A percentile compares a stretch with the other conserved stretches of the same genome.
phyloP scores from a whole-genome alignment of 1,140 invertebrate species.

The Bombus affinis region DNA sequence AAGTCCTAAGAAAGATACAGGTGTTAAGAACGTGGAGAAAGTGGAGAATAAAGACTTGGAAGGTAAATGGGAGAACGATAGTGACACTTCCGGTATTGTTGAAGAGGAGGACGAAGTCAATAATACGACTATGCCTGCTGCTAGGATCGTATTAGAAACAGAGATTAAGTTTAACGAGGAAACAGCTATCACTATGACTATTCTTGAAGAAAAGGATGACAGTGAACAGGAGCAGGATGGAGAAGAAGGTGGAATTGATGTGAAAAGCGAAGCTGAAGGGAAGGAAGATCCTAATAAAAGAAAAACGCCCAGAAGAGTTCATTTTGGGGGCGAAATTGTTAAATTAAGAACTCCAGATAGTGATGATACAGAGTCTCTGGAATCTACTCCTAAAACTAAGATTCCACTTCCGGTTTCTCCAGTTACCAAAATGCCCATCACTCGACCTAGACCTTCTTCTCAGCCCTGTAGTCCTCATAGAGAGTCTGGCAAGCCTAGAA shows the following conservation, averaged over 20 bases:
- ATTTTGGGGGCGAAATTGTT: constrained; percentile 91
- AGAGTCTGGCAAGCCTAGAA: constrained; percentile 7
- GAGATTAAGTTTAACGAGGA: constrained; percentile 91
- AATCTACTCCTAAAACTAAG: constrained; percentile 64
- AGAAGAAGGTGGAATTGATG: constrained; percentile 75
- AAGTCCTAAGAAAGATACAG: not conserved
- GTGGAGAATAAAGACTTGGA: constrained; percentile 43
- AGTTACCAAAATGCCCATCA: constrained; percentile 74
- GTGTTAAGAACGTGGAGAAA: constrained; percentile 37
- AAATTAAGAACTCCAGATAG: constrained; percentile 92
- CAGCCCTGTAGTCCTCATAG: constrained; percentile 68
- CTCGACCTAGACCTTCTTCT: constrained; percentile 58
- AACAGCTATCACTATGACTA: constrained; percentile 90
- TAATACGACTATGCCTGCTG: constrained; percentile 58
- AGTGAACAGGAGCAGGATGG: constrained; percentile 67
- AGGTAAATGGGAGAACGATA: constrained; percentile 66
- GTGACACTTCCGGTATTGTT: constrained; percentile 64
- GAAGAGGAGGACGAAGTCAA: constrained; percentile 63
- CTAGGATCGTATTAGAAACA: constrained; percentile 89
- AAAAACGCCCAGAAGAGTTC: constrained; percentile 83
- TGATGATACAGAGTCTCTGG: constrained; percentile 81
- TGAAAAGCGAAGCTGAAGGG: constrained; percentile 82
- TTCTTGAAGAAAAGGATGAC: constrained; percentile 86
- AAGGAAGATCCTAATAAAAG: constrained; percentile 21
- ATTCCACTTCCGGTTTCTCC: constrained; percentile 80